Base-by-base conservation (phyloP, 2,113 vertebrate species). In the Neolamprologus cancellatus region DNA sequence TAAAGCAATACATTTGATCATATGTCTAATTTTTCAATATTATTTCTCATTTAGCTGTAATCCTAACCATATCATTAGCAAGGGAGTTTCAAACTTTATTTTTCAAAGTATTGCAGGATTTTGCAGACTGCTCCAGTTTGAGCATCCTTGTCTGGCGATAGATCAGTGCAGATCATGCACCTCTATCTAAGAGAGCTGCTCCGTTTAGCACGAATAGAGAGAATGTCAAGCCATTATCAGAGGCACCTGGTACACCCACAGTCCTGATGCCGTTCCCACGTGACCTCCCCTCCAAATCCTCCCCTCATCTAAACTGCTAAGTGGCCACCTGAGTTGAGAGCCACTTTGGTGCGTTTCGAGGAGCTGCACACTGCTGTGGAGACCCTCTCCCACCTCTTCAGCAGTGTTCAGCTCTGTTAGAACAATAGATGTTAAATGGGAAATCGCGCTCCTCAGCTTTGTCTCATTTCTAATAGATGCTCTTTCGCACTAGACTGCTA, bases 291-390 rank as follows among this genome's bases (percentile, higher is more conserved):
- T 83, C 81, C 81, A 90, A 20, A 87, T 59, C 64, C 53, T 83
- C 90, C 52, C 30, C 54, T 64, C 79, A 28, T 79, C 39, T 28
- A 69, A 79, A 82, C 78, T 78, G 66, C 69, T 34, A 74, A 89
- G 87, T 86, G 83, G 88, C 81, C 85, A 86, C 84, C 90, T 90
- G 90, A 90, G 87, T 69, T 18, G 80, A 90, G 92, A 86, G 82
- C 78, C 34, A 23, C 71, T 87, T 53, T 6, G 71, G 52, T 12
- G 4, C n/a, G 6, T 79, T 84, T 50, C n/a, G 34, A 87, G 69
- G 71, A 76, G 86, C 71, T 50, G 78, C 25, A 50, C 71, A 76
- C 71, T 12, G 71, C 71, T 50, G 4, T 20, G 8, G 15, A 81
- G 39, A 66, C 20, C 71, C 39, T 41, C 64, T 81, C 12, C 50